Base-by-base conservation (phyloP, 1,140 invertebrate genomes). In the Triops longicaudatus region DNA sequence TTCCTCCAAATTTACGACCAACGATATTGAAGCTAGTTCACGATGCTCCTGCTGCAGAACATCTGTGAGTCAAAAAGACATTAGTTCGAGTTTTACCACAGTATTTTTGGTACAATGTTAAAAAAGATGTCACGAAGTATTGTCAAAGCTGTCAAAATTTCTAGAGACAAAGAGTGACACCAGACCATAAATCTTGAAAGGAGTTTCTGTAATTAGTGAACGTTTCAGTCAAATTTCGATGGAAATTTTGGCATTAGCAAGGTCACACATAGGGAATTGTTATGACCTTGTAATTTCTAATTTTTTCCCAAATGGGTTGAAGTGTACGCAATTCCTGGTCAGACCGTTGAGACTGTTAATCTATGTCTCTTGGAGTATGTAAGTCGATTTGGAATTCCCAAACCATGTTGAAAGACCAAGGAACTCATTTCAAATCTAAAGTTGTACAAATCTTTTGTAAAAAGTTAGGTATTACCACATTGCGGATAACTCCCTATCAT, bases 321-420 rank as follows among this genome's bases (percentile, higher is more conserved):
- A 31, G 14, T 31, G 11, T 17, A 26, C 1, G 26, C 76, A 26
- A 27, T 77, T 14, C 28, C 5, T 44, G 22, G 43, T 50, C 75
- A 76, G 26, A 76, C 74, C 14, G 75, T 4, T 11, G 26, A 76
- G n/a, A 27, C 75, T 22, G 28, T 76, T n/a, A 44, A n/a, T 9
- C 42, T 1, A 76, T 12, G 26, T 42, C 63, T 76, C 6, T 27
- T 76, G 1, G 28, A 76, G n/a, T 44, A 26, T 4, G 26, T 77
- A 41, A 75, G 27, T 42, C 26, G 73, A 22, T 78, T 76, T 31
- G 81, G 82, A 6, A 74, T 81, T 17, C 81, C 81, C 9, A 31
- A 43, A n/a, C 74, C 44, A 76, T 84, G 14, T 80, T 81, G 41
- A 78, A 80, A 6, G 80, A 84, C 44, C 80, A 74, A 26, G 76